Conservation (phyloP, 2,888 invertebrate genomes). For the Strigamia transsilvanica region DNA sequence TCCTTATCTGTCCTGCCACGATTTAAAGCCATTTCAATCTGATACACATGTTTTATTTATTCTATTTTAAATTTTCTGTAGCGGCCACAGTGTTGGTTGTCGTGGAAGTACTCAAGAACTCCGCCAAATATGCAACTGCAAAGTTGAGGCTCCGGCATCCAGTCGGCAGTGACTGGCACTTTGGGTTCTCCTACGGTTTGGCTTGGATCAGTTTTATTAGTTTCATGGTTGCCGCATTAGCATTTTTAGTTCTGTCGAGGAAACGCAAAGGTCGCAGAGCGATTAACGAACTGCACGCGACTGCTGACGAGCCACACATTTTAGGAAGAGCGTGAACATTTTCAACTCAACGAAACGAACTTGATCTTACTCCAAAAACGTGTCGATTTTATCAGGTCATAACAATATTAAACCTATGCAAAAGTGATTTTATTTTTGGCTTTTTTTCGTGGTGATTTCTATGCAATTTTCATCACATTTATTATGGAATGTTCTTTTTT, state of each 20-base stretch:
- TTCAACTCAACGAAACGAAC: neutral
- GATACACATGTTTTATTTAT: too few species aligned
- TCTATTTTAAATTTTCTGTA: too few species aligned
- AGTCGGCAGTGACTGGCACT: conserved; percentile 72
- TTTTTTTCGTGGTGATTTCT: neutral
- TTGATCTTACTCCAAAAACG: neutral
- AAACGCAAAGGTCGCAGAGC: conserved; percentile 79
- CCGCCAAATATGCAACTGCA: conserved; percentile 75
- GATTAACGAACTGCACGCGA: conserved; percentile 77
- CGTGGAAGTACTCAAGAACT: conserved; percentile 79
- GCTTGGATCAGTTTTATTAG: conserved; percentile 75
- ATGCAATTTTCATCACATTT: neutral
- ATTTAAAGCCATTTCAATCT: too few species aligned
- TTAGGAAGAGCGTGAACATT: conserved; percentile 66
- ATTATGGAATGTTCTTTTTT: neutral
- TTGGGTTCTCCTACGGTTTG: conserved; percentile 68
- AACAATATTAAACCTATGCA: neutral
- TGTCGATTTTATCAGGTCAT: neutral
- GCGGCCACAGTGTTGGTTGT: conserved; percentile 82
- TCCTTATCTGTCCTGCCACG: too few species aligned
- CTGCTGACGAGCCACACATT: conserved; percentile 85
- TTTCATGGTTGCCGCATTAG: conserved; percentile 70
- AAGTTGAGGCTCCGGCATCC: conserved; percentile 75
- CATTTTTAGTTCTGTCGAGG: conserved; percentile 81
- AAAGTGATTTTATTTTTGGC: neutral